Percentiles rank a stretch among this genome's conserved stretches.
Evolutionary conservation across 2,888 invertebrate genomes (phyloP).

Genomic region (Dryadula phaetusa): DNA sequence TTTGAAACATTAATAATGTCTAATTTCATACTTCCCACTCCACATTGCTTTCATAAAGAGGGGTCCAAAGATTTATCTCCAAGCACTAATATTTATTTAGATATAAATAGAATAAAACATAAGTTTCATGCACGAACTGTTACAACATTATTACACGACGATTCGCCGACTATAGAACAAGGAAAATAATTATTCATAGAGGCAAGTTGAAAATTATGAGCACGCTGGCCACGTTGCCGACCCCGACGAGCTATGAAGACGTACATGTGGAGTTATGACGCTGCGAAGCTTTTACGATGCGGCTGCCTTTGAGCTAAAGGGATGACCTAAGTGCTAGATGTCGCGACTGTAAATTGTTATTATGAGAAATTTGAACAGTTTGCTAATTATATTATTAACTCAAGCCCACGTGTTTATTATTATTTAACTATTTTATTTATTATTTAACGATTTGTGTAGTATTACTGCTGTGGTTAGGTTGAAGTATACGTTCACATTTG

Average conservation of each 20-base stretch:
- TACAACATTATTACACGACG: conserved; percentile 21
- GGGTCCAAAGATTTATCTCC: too few relatives aligned
- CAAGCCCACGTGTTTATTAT: too few relatives aligned
- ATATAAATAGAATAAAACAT: neutral
- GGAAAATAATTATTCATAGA: conserved; percentile 43
- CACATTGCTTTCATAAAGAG: too few relatives aligned
- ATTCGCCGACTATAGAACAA: conserved; percentile 18
- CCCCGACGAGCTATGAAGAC: conserved; percentile 61
- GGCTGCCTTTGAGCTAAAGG: conserved; percentile 63
- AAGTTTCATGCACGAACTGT: neutral
- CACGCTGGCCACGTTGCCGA: conserved; percentile 39
- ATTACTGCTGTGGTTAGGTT: too few relatives aligned
- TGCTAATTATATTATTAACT: neutral
- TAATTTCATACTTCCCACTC: too few relatives aligned
- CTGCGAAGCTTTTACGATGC: conserved; percentile 59
- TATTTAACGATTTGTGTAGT: too few relatives aligned
- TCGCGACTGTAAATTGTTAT: conserved; percentile 27
- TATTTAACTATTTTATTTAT: too few relatives aligned
- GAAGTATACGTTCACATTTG: too few relatives aligned
- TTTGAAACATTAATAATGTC: too few relatives aligned
- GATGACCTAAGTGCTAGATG: conserved; percentile 40
- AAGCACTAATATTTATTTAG: too few relatives aligned
- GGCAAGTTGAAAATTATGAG: conserved; percentile 48
- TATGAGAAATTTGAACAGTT: neutral
- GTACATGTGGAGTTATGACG: conserved; percentile 58